Percentiles rank a stretch among this genome's conserved stretches.
Conservation (phyloP, 1,140 invertebrate species). For the Bombus consobrinus region DNA sequence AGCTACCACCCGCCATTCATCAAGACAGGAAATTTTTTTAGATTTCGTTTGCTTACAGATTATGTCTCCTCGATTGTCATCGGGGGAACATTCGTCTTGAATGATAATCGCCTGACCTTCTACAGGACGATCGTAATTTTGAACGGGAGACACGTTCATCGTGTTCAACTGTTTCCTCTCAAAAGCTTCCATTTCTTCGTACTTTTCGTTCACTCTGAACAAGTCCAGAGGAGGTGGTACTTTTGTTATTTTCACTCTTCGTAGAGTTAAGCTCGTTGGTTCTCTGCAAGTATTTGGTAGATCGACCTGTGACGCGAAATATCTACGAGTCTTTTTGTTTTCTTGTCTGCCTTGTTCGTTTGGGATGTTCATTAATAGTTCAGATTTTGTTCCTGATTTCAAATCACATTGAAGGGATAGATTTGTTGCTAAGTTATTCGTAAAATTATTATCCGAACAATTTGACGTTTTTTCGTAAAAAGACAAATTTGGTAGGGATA, state of each 20-base stretch:
- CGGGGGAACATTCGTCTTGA: background rate
- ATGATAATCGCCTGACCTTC: slow-evolving; percentile 1
- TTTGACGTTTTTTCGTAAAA: background rate
- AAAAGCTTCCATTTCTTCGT: slow-evolving; percentile 50
- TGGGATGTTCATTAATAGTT: no score
- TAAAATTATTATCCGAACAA: background rate
- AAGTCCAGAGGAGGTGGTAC: slow-evolving; percentile 65
- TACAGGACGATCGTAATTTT: slow-evolving; percentile 50
- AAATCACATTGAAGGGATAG: fast-evolving
- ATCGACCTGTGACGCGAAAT: slow-evolving; percentile 10
- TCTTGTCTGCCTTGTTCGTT: background rate
- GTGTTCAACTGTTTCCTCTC: slow-evolving; percentile 61
- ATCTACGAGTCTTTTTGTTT: no score
- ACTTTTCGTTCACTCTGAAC: slow-evolving; percentile 61
- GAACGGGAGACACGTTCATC: slow-evolving; percentile 63
- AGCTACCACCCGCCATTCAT: background rate
- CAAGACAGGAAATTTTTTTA: no score
- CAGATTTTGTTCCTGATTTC: background rate
- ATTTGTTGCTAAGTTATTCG: background rate
- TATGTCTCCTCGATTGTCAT: background rate
- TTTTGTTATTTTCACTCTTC: slow-evolving; percentile 37
- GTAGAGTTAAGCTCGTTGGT: background rate
- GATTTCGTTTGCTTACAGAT: no score
- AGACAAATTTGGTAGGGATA: slow-evolving; percentile 46
- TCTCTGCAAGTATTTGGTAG: background rate